phyloP scores from a whole-genome alignment of 2,113 vertebrate species.

The Istiophorus platypterus region DNA sequence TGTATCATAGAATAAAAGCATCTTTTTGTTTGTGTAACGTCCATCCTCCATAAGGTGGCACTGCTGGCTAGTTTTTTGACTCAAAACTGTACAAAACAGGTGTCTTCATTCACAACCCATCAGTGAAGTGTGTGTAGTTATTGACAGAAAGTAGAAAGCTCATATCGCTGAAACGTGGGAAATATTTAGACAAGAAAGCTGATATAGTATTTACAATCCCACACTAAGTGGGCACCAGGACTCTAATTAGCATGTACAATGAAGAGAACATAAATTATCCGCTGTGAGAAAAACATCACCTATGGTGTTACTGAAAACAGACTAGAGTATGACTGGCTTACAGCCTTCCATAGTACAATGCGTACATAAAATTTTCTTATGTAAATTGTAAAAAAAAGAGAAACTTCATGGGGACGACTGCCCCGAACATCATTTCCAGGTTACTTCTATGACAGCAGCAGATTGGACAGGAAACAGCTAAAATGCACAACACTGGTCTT shows the following conservation, averaged over 20 bases:
- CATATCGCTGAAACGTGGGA: slow-evolving; percentile 46
- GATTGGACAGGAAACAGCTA: neutral
- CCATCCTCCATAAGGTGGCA: slow-evolving; percentile 65
- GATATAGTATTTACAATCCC: slow-evolving; percentile 49
- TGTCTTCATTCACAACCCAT: slow-evolving; percentile 29
- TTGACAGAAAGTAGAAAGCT: slow-evolving; percentile 36
- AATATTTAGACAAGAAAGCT: slow-evolving; percentile 38
- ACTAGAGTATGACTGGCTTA: slow-evolving; percentile 15
- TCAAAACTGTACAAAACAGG: slow-evolving; percentile 1
- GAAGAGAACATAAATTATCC: slow-evolving; percentile 50
- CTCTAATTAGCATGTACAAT: slow-evolving; percentile 51
- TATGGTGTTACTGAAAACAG: slow-evolving; percentile 44
- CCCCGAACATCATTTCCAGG: neutral
- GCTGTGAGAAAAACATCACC: slow-evolving; percentile 52
- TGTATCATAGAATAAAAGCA: no score
- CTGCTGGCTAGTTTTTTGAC: slow-evolving; percentile 14
- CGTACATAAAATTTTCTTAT: neutral
- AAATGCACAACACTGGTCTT: neutral
- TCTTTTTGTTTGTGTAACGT: neutral
- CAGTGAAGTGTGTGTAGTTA: slow-evolving; percentile 15
- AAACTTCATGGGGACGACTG: neutral
- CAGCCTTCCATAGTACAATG: neutral
- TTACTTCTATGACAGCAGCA: neutral
- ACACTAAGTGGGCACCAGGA: slow-evolving; percentile 38
- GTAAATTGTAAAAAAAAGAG: neutral